Evolutionary conservation across 2,888 invertebrate species (phyloP).

Genomic region (Epistrophella euchroma): DNA sequence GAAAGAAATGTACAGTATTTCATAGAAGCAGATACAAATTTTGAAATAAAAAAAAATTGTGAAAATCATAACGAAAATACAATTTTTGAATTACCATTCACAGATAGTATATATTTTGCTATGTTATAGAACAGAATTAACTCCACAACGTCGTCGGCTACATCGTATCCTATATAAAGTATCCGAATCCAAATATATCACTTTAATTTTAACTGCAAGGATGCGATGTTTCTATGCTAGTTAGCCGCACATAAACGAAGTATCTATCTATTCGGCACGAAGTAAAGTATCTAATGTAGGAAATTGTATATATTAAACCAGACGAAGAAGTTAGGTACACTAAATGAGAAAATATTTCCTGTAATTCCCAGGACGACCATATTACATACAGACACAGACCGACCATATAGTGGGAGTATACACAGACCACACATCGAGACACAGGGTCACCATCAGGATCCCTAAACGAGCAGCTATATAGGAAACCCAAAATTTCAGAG

Average conservation of each 20-base stretch:
- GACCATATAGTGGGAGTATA: conserved; percentile 10
- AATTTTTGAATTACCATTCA: conserved; percentile 66
- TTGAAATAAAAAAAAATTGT: conserved; percentile 9
- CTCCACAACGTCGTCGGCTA: neutral
- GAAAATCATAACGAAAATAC: conserved; percentile 63
- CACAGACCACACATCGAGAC: conserved; percentile 27
- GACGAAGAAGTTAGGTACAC: conserved; percentile 30
- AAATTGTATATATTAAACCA: conserved; percentile 18
- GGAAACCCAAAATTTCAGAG: neutral
- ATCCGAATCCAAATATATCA: conserved; percentile 24
- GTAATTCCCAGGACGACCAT: conserved; percentile 63
- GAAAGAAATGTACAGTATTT: conserved; percentile 56
- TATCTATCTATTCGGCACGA: conserved; percentile 22
- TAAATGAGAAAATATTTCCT: conserved; percentile 73
- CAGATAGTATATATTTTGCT: neutral
- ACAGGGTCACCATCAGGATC: conserved; percentile 50
- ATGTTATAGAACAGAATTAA: neutral
- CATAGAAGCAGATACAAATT: conserved; percentile 35
- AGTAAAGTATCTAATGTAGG: conserved; percentile 11
- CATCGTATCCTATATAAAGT: neutral
- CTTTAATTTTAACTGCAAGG: conserved; percentile 31
- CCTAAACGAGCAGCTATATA: neutral
- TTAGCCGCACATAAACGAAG: conserved; percentile 29
- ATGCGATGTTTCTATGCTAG: conserved; percentile 28
- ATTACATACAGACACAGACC: conserved; percentile 4